These are phyloP conservation scores for Petrocephalus sullivani DNA, from an alignment of 2,797 vertebrate species.

Conservation along the genomic window DNA sequence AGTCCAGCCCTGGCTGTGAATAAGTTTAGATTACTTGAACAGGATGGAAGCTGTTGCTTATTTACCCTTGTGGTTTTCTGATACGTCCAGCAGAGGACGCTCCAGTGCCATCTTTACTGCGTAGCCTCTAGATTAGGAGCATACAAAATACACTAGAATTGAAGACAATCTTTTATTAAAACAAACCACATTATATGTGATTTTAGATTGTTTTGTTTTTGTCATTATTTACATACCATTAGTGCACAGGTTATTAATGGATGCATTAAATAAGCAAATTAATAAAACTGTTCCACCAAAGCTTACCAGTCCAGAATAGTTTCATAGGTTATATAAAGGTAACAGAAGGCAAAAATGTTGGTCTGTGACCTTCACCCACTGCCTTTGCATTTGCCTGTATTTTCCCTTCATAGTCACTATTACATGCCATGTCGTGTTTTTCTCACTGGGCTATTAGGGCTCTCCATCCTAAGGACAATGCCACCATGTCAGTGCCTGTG, in stretches of 20 bases:
- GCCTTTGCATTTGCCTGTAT: background rate
- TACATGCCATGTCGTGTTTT: background rate
- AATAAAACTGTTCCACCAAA: slow-evolving; percentile 41
- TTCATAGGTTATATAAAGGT: background rate
- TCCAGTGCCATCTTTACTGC: background rate
- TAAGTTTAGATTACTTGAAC: background rate
- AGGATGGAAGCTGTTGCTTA: background rate
- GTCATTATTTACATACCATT: background rate
- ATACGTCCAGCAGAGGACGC: background rate
- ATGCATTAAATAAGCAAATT: background rate
- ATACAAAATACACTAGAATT: background rate
- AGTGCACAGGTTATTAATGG: background rate
- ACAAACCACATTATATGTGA: background rate
- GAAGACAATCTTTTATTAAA: background rate
- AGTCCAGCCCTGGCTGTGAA: background rate
- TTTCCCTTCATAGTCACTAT: background rate
- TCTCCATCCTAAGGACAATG: background rate
- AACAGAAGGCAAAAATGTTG: slow-evolving; percentile 39
- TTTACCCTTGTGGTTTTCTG: background rate
- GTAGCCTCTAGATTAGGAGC: background rate
- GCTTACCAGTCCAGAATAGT: slow-evolving; percentile 41
- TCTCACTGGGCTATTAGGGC: background rate
- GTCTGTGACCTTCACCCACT: background rate
- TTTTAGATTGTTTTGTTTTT: background rate
- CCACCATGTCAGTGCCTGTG: background rate